Conservation (phyloP, 2,888 invertebrate genomes). For the Pristionchus entomophagus region DNA sequence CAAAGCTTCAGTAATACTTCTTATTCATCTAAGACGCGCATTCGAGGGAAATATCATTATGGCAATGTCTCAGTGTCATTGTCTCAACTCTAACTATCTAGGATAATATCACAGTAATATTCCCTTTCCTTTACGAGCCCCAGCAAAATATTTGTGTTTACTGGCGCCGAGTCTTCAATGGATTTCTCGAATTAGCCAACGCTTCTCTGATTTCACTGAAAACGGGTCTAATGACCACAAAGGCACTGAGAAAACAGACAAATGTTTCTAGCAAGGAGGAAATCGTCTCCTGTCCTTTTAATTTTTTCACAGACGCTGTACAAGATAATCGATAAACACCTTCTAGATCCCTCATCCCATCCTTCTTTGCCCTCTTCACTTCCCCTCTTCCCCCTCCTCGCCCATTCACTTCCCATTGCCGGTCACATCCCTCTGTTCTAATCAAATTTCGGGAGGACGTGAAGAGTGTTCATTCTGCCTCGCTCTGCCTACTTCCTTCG, state of each 20-base stretch:
- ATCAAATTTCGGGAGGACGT: slow-evolving; percentile 48
- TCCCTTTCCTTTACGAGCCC: too few species aligned
- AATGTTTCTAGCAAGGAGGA: neutral
- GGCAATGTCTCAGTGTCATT: too few species aligned
- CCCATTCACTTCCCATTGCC: slow-evolving; percentile 28
- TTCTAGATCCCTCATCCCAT: neutral
- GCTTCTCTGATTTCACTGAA: slow-evolving; percentile 37
- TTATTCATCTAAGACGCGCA: too few species aligned
- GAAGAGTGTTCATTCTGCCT: slow-evolving; percentile 43
- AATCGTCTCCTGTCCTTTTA: neutral
- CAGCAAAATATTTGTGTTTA: slow-evolving; percentile 5
- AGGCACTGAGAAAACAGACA: neutral
- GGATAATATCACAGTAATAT: too few species aligned
- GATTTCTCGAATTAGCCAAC: slow-evolving; percentile 24
- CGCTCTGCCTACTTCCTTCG: neutral
- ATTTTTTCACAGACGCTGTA: neutral
- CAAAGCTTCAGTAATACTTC: too few species aligned
- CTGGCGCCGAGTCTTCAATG: neutral
- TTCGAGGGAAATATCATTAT: too few species aligned
- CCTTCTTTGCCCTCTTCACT: neutral
- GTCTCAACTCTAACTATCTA: too few species aligned
- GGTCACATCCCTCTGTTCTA: slow-evolving; percentile 1
- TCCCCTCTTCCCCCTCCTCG: neutral
- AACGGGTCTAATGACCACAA: neutral
- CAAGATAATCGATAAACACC: neutral